Evolutionary conservation across 2,113 vertebrate species (phyloP), one percentile per base, ranked within the genome.

Genomic region (Lepus europaeus): DNA sequence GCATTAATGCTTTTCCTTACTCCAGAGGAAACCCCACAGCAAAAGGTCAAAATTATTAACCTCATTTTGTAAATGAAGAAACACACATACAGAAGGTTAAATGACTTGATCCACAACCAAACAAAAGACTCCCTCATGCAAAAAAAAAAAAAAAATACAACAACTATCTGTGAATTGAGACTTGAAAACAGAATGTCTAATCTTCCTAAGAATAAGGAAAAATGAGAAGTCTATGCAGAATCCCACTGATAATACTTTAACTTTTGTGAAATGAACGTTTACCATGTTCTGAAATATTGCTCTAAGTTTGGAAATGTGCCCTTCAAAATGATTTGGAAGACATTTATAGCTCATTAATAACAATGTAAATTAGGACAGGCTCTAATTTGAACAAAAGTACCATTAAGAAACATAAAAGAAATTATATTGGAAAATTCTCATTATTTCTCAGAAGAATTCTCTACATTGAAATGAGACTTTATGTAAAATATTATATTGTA

Each of bases 21-120:
- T 79, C 16, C 3, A 88, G 77, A 87, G 31, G n/a, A 89, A 94
- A 64, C 8, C n/a, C 20, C 14, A 76, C 51, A 49, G 36, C 31
- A 92, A 94, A 78, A 72, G 77, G 23, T 72, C 79, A 96, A 92
- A 88, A 56, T 83, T 81, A 93, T 88, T 86, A 93, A 77, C 69
- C 56, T 89, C 39, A 27, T 72, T 93, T 97, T 85, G 89, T 22
- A 95, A 39, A 69, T 23, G 45, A 93, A 88, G 68, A 93, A 88
- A 73, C 11, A 89, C 91, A 87, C 23, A 82, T 12, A 13, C 8
- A 83, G 31, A 79, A 82, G 13, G 20, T 80, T 96, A 92, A 89
- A 86, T 90, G 81, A 78, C 66, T 84, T 74, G 33, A 80, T 82
- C 63, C 14, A 70, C 9, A 59, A 56, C 6, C 13, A 93, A 89